A percentile compares a stretch with the other conserved stretches of the same genome.
phyloP scores from a whole-genome alignment of 2,113 vertebrate species.

The Bostrychus sinensis region DNA sequence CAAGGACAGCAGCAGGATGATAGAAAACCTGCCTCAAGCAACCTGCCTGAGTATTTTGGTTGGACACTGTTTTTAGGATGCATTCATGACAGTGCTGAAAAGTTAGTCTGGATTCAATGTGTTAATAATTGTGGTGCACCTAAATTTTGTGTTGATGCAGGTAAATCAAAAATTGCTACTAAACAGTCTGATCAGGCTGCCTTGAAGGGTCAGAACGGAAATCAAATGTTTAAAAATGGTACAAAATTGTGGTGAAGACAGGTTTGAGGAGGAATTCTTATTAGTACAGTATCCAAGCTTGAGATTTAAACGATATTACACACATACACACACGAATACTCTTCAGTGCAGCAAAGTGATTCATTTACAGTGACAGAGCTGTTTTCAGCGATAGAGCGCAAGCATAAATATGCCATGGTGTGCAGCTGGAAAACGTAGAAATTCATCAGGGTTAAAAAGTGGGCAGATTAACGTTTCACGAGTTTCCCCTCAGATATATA shows the following conservation, averaged over 20 bases:
- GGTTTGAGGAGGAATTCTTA: conserved; percentile 13
- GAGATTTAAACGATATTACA: too few relatives aligned
- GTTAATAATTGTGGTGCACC: too few relatives aligned
- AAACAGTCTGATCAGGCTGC: too few relatives aligned
- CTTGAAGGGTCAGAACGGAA: neutral
- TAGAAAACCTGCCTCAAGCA: too few relatives aligned
- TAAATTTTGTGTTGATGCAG: too few relatives aligned
- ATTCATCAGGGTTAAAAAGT: conserved; percentile 78
- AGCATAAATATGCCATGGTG: conserved; percentile 76
- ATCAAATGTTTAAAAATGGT: neutral
- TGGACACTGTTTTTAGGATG: too few relatives aligned
- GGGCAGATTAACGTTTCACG: conserved; percentile 76
- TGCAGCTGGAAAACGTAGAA: conserved; percentile 79
- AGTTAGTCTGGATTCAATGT: too few relatives aligned
- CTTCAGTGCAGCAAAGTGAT: conserved; percentile 58
- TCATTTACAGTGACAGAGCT: conserved; percentile 75
- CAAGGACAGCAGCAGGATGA: too few relatives aligned
- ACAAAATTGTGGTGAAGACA: neutral
- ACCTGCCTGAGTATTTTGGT: too few relatives aligned
- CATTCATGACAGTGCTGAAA: too few relatives aligned
- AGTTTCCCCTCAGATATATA: conserved; percentile 79
- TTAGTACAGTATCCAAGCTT: conserved; percentile 53
- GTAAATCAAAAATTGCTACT: too few relatives aligned
- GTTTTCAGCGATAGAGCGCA: conserved; percentile 67
- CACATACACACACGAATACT: conserved; percentile 24